phyloP scores from a whole-genome alignment of 2,888 invertebrate genomes.

The Dicycla oo region DNA sequence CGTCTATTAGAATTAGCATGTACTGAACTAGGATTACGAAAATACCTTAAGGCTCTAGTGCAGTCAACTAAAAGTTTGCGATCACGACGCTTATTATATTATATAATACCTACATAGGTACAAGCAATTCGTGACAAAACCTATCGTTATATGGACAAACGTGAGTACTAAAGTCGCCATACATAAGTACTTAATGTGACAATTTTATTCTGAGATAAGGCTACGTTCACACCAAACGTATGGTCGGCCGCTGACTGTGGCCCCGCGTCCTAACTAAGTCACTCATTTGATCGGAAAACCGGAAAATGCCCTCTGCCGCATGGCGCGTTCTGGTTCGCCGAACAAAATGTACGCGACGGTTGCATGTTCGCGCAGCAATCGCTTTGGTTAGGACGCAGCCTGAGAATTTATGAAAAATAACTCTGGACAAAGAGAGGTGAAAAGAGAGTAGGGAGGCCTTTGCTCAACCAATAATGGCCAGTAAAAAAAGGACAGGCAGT shows the following conservation, averaged over 20 bases:
- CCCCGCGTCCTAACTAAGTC: too few relatives aligned
- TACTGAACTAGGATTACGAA: constrained; percentile 68
- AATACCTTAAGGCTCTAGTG: constrained; percentile 54
- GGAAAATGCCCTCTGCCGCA: too few relatives aligned
- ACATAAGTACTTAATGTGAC: constrained; percentile 1
- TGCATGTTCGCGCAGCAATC: too few relatives aligned
- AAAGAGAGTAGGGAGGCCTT: too few relatives aligned
- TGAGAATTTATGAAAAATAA: background rate
- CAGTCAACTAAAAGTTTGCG: constrained; percentile 29
- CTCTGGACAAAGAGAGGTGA: too few relatives aligned
- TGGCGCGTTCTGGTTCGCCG: too few relatives aligned
- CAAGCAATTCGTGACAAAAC: constrained; percentile 49
- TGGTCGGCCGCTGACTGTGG: too few relatives aligned
- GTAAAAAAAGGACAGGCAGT: background rate
- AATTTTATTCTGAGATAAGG: constrained; percentile 1
- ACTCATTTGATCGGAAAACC: too few relatives aligned
- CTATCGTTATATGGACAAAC: constrained; percentile 30
- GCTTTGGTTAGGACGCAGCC: background rate
- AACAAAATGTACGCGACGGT: too few relatives aligned
- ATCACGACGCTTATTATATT: constrained; percentile 46
- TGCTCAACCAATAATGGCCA: too few relatives aligned
- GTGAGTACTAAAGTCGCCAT: constrained; percentile 10
- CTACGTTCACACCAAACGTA: too few relatives aligned
- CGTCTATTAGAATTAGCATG: constrained; percentile 67
- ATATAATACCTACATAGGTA: constrained; percentile 30